Percentiles rank a stretch among this genome's conserved stretches.
These are phyloP conservation scores for Yasuhikotakia modesta DNA, from an alignment of 2,797 vertebrate species.

Conservation along the genomic window DNA sequence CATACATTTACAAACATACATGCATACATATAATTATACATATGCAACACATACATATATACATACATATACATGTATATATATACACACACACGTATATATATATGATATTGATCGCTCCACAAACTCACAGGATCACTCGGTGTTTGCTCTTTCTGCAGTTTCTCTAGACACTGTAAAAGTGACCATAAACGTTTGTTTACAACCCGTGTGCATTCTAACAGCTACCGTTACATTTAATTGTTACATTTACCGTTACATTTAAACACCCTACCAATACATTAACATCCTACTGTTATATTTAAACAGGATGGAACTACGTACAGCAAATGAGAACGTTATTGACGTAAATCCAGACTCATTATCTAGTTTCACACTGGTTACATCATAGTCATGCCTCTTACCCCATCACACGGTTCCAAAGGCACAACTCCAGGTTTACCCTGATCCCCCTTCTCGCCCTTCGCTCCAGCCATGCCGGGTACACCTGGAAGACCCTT, in stretches of 20 bases:
- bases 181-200: slow-evolving; percentile 22
- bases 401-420: slow-evolving; percentile 81
- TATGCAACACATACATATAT: too few relatives aligned
- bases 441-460: slow-evolving; percentile 81
- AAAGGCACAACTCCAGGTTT: slow-evolving; percentile 78
- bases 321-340: neutral
- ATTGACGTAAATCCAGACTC: neutral
- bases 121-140: slow-evolving; percentile 62
- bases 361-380: neutral
- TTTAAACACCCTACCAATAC: too few relatives aligned
- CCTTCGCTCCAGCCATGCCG: slow-evolving; percentile 66
- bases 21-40: too few relatives aligned
- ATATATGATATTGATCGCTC: neutral
- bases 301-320: neutral
- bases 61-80: too few relatives aligned
- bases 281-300: too few relatives aligned
- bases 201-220: slow-evolving; percentile 15
- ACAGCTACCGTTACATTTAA: neutral
- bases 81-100: too few relatives aligned
- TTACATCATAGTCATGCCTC: slow-evolving; percentile 28
- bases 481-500: slow-evolving; percentile 79
- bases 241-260: too few relatives aligned
- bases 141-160: slow-evolving; percentile 44
- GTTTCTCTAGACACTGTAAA: slow-evolving; percentile 49
- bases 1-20: too few relatives aligned